Evolutionary conservation across 2,797 vertebrate species (phyloP), one percentile per base, ranked within the genome.

Genomic region (Botia kubotai): DNA sequence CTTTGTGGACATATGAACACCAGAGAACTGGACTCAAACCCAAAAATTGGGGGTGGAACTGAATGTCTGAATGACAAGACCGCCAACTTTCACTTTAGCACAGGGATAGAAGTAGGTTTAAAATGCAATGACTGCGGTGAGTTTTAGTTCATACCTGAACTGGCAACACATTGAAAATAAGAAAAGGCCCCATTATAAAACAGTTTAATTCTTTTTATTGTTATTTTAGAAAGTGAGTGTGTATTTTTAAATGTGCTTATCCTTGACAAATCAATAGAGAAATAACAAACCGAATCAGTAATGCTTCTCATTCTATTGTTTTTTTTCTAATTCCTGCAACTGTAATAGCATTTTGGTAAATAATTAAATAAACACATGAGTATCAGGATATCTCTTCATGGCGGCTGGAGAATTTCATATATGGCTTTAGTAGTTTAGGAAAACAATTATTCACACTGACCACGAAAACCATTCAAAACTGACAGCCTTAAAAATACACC

Each of bases 271-370:
- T 78, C 77, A 68, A 71, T 43, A 60, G 46, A 74, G 33, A 57
- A 23, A 74, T 75, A 29, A 48, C 43, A 70, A 66, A 70, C 55
- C 29, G 39, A 75, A 53, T 17, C 52, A 55, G 52, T 48, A 17
- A 48, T 29, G 53, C 11, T 65, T 39, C 36, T 70, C 60, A 67
- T 66, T 55, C 55, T 53, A 39, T 55, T 62, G 53, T 23, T 75
- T 83, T 75, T 58, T 2, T 29, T 29, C 14, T 6, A 83, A 83
- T 80, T 80, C 77, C 72, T 79, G 29, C 71, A 73, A 72, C 84
- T 79, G 68, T 62, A 62, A 82, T 83, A 82, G 83, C 75, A 80
- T 85, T 85, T 80, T 80, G 55, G 36, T 77, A 77, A 84, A 87
- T 80, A 83, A 82, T 29, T 29, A 29, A 29, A 29, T 29, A 29